These are phyloP conservation scores for Arrhamphus sclerolepis DNA, from an alignment of 2,797 vertebrate genomes.

Conservation along the genomic window DNA sequence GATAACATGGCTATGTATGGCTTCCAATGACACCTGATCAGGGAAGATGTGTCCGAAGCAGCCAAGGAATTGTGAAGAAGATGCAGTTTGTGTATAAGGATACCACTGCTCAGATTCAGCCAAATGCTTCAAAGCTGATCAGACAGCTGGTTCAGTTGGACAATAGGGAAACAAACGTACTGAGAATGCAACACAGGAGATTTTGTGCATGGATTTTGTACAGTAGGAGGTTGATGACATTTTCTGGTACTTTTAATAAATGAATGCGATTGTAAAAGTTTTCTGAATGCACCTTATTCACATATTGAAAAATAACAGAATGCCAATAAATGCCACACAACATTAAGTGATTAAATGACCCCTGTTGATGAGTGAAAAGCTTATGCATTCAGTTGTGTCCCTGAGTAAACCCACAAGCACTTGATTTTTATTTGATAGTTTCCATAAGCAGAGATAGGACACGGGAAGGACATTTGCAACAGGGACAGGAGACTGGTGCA, in stretches of 20 bases:
- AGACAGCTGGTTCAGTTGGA: background rate
- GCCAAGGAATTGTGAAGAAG: background rate
- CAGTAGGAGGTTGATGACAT: no score
- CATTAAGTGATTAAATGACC: no score
- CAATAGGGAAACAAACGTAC: no score
- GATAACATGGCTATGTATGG: background rate
- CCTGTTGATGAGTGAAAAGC: constrained; percentile 17
- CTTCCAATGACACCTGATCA: background rate
- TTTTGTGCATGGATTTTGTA: no score
- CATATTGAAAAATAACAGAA: background rate
- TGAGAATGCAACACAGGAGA: no score
- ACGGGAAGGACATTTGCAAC: constrained; percentile 69
- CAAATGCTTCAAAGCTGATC: background rate
- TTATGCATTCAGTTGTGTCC: constrained; percentile 46
- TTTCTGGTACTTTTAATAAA: constrained; percentile 2
- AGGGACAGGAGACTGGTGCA: constrained; percentile 62
- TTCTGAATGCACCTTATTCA: constrained; percentile 5
- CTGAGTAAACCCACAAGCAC: constrained; percentile 25
- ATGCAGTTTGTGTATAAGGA: background rate
- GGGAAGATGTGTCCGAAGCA: background rate
- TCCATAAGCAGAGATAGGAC: constrained; percentile 58
- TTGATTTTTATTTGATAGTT: constrained; percentile 55
- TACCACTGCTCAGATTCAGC: background rate
- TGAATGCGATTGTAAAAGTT: constrained; percentile 7
- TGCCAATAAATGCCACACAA: background rate